phyloP scores from a whole-genome alignment of 1,140 invertebrate species.

The Bombus confusus region DNA sequence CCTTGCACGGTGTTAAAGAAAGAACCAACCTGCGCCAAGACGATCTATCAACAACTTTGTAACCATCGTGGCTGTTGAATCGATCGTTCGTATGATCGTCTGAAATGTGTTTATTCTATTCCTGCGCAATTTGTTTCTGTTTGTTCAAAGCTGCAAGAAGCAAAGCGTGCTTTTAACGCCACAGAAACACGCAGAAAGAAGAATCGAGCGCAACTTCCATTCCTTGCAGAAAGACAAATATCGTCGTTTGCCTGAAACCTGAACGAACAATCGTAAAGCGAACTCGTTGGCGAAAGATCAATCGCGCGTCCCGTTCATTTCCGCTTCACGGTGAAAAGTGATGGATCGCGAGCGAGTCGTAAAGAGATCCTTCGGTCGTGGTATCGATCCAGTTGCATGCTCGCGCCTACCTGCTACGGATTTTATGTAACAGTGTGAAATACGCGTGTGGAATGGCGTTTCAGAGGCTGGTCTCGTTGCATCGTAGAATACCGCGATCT shows the following conservation, averaged over 20 bases:
- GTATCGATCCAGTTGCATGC: not conserved
- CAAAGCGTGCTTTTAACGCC: no score
- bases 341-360: not conserved
- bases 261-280: not conserved
- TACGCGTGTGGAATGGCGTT: not conserved
- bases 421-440: constrained; percentile 26
- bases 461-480: not conserved
- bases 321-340: not conserved
- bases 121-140: not conserved
- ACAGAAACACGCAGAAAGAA: no score
- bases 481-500: not conserved
- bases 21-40: no score
- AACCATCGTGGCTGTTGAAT: no score
- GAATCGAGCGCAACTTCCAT: not conserved
- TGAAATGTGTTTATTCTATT: no score
- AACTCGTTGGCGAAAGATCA: not conserved
- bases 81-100: no score
- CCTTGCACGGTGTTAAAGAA: no score
- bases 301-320: not conserved
- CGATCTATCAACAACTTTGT: no score
- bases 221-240: not conserved
- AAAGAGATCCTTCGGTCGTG: not conserved
- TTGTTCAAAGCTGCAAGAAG: not conserved
- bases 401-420: not conserved
- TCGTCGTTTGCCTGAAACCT: not conserved